Conservation (phyloP, 2,113 vertebrate genomes). For the Plectropomus leopardus region DNA sequence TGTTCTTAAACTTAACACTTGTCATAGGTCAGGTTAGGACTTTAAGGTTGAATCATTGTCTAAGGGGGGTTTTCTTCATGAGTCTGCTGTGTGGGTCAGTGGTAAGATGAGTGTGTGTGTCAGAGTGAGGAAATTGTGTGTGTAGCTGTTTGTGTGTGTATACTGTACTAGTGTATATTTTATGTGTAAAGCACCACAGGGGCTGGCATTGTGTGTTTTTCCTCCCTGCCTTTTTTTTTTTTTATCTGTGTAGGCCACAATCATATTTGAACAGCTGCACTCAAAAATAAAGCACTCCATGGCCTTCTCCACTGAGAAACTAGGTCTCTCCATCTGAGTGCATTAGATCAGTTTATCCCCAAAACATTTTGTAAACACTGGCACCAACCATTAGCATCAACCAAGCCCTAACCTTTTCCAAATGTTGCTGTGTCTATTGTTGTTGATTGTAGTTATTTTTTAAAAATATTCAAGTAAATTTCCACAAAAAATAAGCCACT, state of each 20-base stretch:
- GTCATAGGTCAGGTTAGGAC: constrained; percentile 58
- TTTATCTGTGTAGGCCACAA: constrained; percentile 71
- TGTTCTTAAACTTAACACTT: constrained; percentile 46
- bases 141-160: constrained; percentile 17
- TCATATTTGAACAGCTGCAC: constrained; percentile 84
- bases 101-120: constrained; percentile 32
- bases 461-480: not conserved
- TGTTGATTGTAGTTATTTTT: constrained; percentile 1
- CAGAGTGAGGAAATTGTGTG: constrained; percentile 29
- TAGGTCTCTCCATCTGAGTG: constrained; percentile 28
- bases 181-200: constrained; percentile 15
- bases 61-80: constrained; percentile 60
- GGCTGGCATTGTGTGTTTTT: constrained; percentile 63
- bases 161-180: constrained; percentile 27
- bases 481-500: too few species aligned
- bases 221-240: constrained; percentile 41
- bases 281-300: constrained; percentile 72
- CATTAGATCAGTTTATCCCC: constrained; percentile 31
- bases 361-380: constrained; percentile 41
- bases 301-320: constrained; percentile 48
- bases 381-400: constrained; percentile 25
- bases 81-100: constrained; percentile 58
- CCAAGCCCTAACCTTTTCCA: not conserved
- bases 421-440: not conserved
- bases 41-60: constrained; percentile 64